These are phyloP conservation scores for Alces alces DNA, from an alignment of 2,113 vertebrate species.

Conservation along the genomic window DNA sequence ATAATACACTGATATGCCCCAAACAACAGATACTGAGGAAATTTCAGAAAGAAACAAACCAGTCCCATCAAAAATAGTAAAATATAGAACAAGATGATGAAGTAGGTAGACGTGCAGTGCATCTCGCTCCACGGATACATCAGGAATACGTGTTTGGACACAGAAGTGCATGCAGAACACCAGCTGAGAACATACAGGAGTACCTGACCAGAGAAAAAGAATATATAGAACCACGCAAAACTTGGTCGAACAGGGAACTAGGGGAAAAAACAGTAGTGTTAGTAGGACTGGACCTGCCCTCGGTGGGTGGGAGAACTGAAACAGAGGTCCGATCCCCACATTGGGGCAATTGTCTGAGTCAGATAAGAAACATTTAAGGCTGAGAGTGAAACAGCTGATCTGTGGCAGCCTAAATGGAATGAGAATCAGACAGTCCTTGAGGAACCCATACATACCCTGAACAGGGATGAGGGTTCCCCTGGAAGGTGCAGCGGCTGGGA, in stretches of 20 bases:
- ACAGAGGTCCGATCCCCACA: not conserved
- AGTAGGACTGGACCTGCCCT: not conserved
- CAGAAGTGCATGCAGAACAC: not conserved
- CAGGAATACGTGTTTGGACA: not conserved
- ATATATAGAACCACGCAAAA: accelerated
- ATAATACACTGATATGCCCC: not conserved
- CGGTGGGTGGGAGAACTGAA: not conserved
- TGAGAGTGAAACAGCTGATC: not conserved
- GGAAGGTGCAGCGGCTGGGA: not conserved
- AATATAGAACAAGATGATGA: not conserved
- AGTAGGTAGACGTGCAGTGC: not conserved
- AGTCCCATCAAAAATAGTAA: not conserved
- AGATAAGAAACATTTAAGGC: not conserved
- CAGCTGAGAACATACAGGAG: not conserved
- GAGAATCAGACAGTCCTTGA: not conserved
- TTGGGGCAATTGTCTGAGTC: not conserved
- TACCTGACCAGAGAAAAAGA: not conserved
- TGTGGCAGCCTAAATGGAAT: not conserved
- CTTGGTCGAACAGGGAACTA: not conserved
- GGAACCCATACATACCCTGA: accelerated
- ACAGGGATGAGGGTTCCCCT: not conserved
- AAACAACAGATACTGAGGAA: not conserved
- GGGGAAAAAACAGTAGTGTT: not conserved
- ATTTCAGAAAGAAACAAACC: not conserved
- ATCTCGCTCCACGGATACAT: not conserved